phyloP scores from a whole-genome alignment of 1,140 invertebrate species.

The Ectropis grisescens region DNA sequence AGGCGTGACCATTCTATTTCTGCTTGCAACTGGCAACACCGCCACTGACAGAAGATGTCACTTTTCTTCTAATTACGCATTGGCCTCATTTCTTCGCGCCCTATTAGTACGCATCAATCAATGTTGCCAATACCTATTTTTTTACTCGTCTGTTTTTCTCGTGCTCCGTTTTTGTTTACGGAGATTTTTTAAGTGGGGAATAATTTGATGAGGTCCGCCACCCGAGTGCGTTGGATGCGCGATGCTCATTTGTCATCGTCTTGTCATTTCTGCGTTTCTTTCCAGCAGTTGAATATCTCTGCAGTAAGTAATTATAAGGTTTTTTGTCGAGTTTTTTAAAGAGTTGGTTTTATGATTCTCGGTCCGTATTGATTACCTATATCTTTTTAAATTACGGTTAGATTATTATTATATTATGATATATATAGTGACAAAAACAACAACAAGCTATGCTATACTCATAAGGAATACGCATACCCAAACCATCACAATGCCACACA shows the following conservation, averaged over 20 bases:
- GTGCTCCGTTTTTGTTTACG: constrained; percentile 64
- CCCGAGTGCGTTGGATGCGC: constrained; percentile 59
- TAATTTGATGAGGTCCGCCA: constrained; percentile 69
- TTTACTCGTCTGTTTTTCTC: constrained; percentile 58
- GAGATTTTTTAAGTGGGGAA: constrained; percentile 67
- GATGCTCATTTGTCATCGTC: constrained; percentile 68
- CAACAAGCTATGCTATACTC: no score
- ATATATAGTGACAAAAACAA: no score
- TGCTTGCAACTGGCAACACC: constrained; percentile 36
- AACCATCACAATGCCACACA: no score
- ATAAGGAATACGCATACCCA: no score
- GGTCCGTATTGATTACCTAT: no score
- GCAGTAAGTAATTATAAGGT: constrained; percentile 66
- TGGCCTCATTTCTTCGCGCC: constrained; percentile 65
- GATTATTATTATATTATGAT: no score
- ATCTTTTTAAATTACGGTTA: no score
- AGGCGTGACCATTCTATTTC: constrained; percentile 62
- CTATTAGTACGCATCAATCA: constrained; percentile 70
- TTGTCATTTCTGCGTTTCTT: constrained; percentile 69
- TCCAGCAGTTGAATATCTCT: constrained; percentile 55
- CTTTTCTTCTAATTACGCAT: constrained; percentile 63
- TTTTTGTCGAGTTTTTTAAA: constrained; percentile 53
- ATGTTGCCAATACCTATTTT: constrained; percentile 70
- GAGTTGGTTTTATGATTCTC: not conserved
- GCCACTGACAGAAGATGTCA: constrained; percentile 65